A percentile compares a stretch with the other conserved stretches of the same genome.
Conservation (phyloP, 1,140 invertebrate species). For the Ctenoplectra terminalis region DNA sequence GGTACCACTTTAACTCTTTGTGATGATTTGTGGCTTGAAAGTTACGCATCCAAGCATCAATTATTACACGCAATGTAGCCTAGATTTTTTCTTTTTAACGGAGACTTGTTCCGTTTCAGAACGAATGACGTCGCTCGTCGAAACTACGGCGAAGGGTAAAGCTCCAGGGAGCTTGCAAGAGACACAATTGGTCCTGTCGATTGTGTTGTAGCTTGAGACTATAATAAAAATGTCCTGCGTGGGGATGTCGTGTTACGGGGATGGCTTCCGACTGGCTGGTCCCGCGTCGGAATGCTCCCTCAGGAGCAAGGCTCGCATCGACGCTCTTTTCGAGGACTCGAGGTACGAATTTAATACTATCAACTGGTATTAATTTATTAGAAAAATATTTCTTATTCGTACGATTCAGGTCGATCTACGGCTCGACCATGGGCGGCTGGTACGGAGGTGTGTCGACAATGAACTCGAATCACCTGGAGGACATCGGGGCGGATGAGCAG, state of each 20-base stretch:
- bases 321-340: constrained; percentile 90
- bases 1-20: too few relatives aligned
- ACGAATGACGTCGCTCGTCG: constrained; percentile 45
- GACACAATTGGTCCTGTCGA: not conserved
- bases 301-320: constrained; percentile 85
- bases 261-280: constrained; percentile 78
- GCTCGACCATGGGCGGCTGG: constrained; percentile 74
- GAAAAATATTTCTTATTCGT: too few relatives aligned
- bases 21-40: too few relatives aligned
- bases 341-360: constrained; percentile 32
- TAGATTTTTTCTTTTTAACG: not conserved
- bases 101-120: constrained; percentile 36
- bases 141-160: not conserved
- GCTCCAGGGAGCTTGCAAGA: constrained; percentile 9
- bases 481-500: constrained; percentile 75
- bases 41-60: too few relatives aligned
- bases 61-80: not conserved
- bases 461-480: constrained; percentile 60
- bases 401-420: constrained; percentile 74
- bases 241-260: constrained; percentile 75
- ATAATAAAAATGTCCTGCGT: constrained; percentile 50
- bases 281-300: constrained; percentile 79
- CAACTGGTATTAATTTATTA: not conserved
- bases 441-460: constrained; percentile 65
- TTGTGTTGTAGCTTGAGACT: not conserved